Conservation (phyloP, 1,140 invertebrate genomes). For the Calliphora vicina region DNA sequence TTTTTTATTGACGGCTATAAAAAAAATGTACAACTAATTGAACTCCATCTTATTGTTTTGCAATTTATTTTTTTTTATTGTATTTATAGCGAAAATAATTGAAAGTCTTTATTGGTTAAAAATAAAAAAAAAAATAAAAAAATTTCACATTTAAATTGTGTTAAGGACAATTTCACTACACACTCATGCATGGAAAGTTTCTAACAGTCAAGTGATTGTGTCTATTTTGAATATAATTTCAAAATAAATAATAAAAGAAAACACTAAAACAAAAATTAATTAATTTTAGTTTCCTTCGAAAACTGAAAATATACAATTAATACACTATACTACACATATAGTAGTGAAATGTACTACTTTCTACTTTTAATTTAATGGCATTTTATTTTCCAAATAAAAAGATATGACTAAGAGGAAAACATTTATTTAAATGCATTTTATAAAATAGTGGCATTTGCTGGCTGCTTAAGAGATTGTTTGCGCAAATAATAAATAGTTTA, state of each 20-base stretch:
- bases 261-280: background rate
- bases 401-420: too few relatives aligned
- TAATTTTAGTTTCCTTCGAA: background rate
- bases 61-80: background rate
- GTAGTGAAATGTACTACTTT: too few relatives aligned
- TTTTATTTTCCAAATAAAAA: too few relatives aligned
- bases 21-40: background rate
- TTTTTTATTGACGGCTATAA: background rate
- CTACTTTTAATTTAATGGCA: too few relatives aligned
- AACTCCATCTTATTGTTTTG: background rate
- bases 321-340: too few relatives aligned
- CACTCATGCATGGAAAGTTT: background rate
- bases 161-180: slow-evolving; percentile 16
- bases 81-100: background rate
- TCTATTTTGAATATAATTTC: background rate
- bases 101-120: background rate
- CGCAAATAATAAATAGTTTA: too few relatives aligned
- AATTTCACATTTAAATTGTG: slow-evolving; percentile 1
- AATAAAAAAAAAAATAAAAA: background rate
- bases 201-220: background rate
- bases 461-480: too few relatives aligned
- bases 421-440: too few relatives aligned
- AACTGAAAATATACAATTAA: background rate
- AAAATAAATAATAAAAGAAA: background rate
- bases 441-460: too few relatives aligned